Evolutionary conservation across 2,888 invertebrate species (phyloP), one percentile per base, ranked within the genome.

Genomic region (Caenorhabditis plicata): DNA sequence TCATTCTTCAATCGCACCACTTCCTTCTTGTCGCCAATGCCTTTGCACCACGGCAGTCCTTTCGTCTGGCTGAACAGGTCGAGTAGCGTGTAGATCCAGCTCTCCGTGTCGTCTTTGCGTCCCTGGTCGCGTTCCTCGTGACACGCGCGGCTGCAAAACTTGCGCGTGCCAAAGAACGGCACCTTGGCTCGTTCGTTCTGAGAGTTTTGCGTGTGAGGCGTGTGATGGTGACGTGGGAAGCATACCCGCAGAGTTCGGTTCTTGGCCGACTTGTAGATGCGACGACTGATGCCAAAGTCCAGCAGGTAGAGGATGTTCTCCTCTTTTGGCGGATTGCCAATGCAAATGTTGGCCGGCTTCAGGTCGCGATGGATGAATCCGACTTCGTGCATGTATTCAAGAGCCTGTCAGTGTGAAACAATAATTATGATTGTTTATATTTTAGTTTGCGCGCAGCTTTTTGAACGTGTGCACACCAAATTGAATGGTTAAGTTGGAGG

Each of bases 241-340:
- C 29, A n/a, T 19, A 56, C 56, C 26, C 57, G 22, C 2, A 48
- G 27, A 7, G 33, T 40, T 19, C 32, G 41, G 11, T 44, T 48
- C 17, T 43, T 48, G 0, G 4, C n/a, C 17, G 32, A 38, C 22
- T 52, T 51, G 36, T 43, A 57, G 25, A 57, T 52, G 1, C 57
- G 36, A 20, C 73, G 43, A 39, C 65, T 68, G 20, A 73, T 62
- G 1, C 73, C 73, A 53, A 73, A 73, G 42, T 73, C 73, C 35
- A 73, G 62, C 20, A 73, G 41, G 47, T 50, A 71, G 20, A 73
- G 35, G 11, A 45, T 43, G 22, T 65, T 33, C 8, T 71, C 66
- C 13, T 53, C 48, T 1, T 44, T 38, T 8, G 61, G 60, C 22
- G 61, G 60, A 17, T 43, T 33, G 1, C 71, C 71, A 15, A 70